These are phyloP conservation scores for Sphaerodactylus townsendi DNA, from an alignment of 2,113 vertebrate genomes.

Conservation along the genomic window DNA sequence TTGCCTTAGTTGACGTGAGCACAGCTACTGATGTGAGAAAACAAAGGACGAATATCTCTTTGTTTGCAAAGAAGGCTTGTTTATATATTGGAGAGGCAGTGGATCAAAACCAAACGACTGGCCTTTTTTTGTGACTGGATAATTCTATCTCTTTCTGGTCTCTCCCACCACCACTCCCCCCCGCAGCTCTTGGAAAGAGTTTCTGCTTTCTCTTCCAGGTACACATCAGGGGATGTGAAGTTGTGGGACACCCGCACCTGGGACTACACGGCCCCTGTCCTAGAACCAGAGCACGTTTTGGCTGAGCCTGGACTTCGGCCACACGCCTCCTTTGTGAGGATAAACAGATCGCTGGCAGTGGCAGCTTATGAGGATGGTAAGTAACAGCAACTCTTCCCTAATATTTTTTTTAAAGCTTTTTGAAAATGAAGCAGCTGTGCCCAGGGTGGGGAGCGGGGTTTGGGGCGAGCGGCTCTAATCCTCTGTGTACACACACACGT, in stretches of 20 bases:
- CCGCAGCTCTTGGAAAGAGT: slow-evolving; percentile 28
- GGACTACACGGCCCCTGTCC: slow-evolving; percentile 84
- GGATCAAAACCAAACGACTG: neutral
- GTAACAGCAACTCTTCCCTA: slow-evolving; percentile 68
- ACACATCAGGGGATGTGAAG: slow-evolving; percentile 91
- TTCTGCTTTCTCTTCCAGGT: slow-evolving; percentile 77
- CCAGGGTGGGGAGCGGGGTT: slow-evolving; percentile 34
- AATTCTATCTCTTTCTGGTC: neutral
- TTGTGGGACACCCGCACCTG: slow-evolving; percentile 94
- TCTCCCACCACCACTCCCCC: neutral
- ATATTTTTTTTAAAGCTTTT: slow-evolving; percentile 57
- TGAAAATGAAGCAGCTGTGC: slow-evolving; percentile 79
- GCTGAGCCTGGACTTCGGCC: slow-evolving; percentile 76
- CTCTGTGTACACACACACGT: slow-evolving; percentile 42
- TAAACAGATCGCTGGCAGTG: slow-evolving; percentile 86
- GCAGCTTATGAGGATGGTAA: slow-evolving; percentile 92
- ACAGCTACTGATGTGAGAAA: neutral
- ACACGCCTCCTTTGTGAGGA: slow-evolving; percentile 84
- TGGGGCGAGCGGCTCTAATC: slow-evolving; percentile 45
- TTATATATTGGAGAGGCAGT: neutral
- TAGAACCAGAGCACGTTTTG: slow-evolving; percentile 74
- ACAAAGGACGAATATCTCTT: neutral
- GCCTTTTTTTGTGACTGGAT: neutral
- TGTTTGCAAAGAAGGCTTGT: neutral
- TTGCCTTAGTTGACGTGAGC: neutral